Conservation (phyloP, 2,797 vertebrate species). For the Neosilurus hyrtlii region DNA sequence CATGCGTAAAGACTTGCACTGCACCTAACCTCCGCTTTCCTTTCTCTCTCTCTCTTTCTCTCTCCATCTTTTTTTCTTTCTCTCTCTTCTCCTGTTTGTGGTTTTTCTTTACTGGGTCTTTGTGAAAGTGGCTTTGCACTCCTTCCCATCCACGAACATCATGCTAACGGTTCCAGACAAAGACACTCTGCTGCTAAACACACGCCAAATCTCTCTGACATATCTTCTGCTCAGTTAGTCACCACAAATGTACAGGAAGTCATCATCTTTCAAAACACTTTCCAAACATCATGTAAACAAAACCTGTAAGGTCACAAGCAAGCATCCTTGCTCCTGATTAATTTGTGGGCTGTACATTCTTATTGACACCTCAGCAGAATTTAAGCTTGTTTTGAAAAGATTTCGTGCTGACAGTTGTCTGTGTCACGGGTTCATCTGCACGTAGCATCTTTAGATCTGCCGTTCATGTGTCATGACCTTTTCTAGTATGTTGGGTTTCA, state of each 20-base stretch:
- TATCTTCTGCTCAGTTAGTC: constrained; percentile 37
- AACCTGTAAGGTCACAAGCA: constrained; percentile 14
- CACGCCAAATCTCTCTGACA: constrained; percentile 2
- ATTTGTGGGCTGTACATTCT: not conserved
- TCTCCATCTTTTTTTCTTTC: not conserved
- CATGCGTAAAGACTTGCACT: not conserved
- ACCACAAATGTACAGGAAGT: constrained; percentile 53
- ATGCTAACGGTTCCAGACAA: constrained; percentile 44
- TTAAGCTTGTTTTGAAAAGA: not conserved
- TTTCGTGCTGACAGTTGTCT: not conserved
- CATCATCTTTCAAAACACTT: constrained; percentile 39
- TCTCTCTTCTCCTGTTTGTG: constrained; percentile 34
- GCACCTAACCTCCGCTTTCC: constrained; percentile 10
- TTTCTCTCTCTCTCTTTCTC: not conserved
- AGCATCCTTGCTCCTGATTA: not conserved
- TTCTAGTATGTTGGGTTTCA: not conserved
- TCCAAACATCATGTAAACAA: constrained; percentile 40
- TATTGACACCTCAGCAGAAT: not conserved
- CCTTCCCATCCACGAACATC: constrained; percentile 59
- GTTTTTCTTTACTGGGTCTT: constrained; percentile 40
- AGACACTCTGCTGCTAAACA: constrained; percentile 20
- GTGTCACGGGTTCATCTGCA: not conserved
- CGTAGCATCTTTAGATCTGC: not conserved
- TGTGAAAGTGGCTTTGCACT: constrained; percentile 54
- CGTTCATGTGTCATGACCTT: not conserved